Evolutionary conservation across 2,888 invertebrate species (phyloP).

Genomic region (Epirrhoe alternata): DNA sequence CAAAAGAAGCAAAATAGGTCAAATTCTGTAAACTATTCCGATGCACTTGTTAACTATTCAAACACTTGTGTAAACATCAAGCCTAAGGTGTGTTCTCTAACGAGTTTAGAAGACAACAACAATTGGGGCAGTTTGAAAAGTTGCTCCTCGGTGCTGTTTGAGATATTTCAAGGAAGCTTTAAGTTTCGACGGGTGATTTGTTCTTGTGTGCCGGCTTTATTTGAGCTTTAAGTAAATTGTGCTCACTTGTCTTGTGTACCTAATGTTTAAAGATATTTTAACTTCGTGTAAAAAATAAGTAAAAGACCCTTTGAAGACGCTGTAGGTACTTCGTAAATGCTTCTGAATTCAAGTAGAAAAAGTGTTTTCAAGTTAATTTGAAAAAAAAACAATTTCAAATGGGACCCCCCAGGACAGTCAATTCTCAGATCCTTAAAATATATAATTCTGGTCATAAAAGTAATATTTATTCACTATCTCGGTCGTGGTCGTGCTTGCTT

Average conservation of each 20-base stretch:
- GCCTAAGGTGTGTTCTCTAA: slow-evolving; percentile 2
- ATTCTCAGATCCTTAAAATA: too few species aligned
- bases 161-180: slow-evolving; percentile 16
- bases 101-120: slow-evolving; percentile 19
- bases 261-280: not conserved
- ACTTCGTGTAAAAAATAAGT: not conserved
- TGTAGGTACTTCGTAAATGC: too few species aligned
- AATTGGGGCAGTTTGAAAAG: slow-evolving; percentile 22
- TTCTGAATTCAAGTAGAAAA: too few species aligned
- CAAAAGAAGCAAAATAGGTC: not conserved
- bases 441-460: too few species aligned
- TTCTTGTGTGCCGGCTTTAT: slow-evolving; percentile 33
- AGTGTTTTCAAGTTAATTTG: too few species aligned
- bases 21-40: not conserved
- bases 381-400: too few species aligned
- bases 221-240: slow-evolving; percentile 38
- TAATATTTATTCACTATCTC: too few species aligned
- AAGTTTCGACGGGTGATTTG: slow-evolving; percentile 41
- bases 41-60: slow-evolving; percentile 14
- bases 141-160: slow-evolving; percentile 9
- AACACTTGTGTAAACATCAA: slow-evolving; percentile 21
- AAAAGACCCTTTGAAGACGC: too few species aligned
- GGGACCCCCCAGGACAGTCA: too few species aligned
- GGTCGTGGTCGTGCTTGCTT: too few species aligned
- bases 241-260: not conserved